These are phyloP conservation scores for Intellagama lesueurii DNA, from an alignment of 2,797 vertebrate species.

Conservation along the genomic window DNA sequence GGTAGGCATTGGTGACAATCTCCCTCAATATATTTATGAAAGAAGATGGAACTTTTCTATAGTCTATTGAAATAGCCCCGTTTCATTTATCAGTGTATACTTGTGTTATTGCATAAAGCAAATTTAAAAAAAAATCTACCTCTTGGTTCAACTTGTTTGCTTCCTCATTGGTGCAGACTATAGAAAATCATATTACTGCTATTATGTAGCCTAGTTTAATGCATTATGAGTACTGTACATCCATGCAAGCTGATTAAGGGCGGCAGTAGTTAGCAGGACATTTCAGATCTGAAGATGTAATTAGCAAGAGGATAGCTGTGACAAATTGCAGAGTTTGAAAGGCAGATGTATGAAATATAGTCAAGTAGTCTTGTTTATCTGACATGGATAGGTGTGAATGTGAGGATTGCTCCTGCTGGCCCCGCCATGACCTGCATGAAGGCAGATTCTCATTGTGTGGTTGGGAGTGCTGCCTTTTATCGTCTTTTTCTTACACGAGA, in stretches of 20 bases:
- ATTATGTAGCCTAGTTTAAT: not conserved
- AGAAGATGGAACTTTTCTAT: no score
- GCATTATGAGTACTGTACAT: not conserved
- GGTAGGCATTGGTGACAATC: no score
- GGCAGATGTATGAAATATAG: not conserved
- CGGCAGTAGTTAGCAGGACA: not conserved
- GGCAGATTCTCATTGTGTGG: not conserved
- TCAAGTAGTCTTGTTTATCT: not conserved
- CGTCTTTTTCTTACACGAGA: not conserved
- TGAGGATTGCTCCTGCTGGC: not conserved
- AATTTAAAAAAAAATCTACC: not conserved
- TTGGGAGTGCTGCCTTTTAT: not conserved
- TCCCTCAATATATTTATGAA: no score
- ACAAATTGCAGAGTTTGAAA: not conserved
- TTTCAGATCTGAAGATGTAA: not conserved
- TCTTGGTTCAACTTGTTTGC: not conserved
- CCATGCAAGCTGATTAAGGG: not conserved
- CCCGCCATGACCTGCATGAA: no score
- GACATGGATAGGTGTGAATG: not conserved
- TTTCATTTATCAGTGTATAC: no score
- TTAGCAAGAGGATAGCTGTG: not conserved
- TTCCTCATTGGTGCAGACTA: conserved; percentile 16
- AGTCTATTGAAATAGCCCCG: no score
- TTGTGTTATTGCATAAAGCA: no score
- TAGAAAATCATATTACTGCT: not conserved